These are phyloP conservation scores for Scelioninae gen. 1 DNA, from an alignment of 2,888 invertebrate species.

Conservation along the genomic window DNA sequence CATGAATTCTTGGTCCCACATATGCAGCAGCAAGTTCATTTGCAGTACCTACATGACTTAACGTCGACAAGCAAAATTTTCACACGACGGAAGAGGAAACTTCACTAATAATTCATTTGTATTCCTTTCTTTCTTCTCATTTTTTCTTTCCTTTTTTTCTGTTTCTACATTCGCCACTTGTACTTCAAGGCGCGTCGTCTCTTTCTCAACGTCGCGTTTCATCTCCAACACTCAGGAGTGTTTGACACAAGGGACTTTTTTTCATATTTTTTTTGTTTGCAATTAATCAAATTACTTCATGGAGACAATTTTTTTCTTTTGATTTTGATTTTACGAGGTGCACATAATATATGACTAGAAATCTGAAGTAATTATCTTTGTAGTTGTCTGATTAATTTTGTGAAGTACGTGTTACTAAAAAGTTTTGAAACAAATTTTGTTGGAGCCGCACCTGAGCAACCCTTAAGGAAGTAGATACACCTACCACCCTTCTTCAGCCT, in stretches of 20 bases:
- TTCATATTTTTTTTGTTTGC: neutral
- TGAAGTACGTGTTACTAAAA: slow-evolving; percentile 2
- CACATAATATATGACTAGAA: too few relatives aligned
- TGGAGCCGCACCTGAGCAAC: slow-evolving; percentile 19
- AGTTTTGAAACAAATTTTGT: slow-evolving; percentile 6
- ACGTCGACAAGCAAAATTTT: slow-evolving; percentile 60
- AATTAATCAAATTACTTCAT: slow-evolving; percentile 3
- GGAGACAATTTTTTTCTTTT: too few relatives aligned
- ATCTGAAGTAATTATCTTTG: too few relatives aligned
- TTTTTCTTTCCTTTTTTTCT: too few relatives aligned
- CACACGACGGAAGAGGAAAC: slow-evolving; percentile 46
- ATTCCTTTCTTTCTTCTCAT: too few relatives aligned
- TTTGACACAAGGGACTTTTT: neutral
- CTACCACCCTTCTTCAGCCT: slow-evolving; percentile 70
- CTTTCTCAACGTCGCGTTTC: slow-evolving; percentile 31
- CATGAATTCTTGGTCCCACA: slow-evolving; percentile 20
- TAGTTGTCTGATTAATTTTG: neutral
- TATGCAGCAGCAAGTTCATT: slow-evolving; percentile 35
- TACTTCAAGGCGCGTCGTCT: slow-evolving; percentile 25
- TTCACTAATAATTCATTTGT: slow-evolving; percentile 65
- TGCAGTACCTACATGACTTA: slow-evolving; percentile 41
- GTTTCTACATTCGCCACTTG: slow-evolving; percentile 47
- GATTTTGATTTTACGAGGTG: too few relatives aligned
- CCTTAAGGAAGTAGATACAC: slow-evolving; percentile 51
- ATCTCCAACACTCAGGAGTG: slow-evolving; percentile 10